A percentile compares a stretch with the other conserved stretches of the same genome.
These are phyloP conservation scores for Listrodromus nycthemerus DNA, from an alignment of 2,888 invertebrate genomes.

Conservation along the genomic window DNA sequence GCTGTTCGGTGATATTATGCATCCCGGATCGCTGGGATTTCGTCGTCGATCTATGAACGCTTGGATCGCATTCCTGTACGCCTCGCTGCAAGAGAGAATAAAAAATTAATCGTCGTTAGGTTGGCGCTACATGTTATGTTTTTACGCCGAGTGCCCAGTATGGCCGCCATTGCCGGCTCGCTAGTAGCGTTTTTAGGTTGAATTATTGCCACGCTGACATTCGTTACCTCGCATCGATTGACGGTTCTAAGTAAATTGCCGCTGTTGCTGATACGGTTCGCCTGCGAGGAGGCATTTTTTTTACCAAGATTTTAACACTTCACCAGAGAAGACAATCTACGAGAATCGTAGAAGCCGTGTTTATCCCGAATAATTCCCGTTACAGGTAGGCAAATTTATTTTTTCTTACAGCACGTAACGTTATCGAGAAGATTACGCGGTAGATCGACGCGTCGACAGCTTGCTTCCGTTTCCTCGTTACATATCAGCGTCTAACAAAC, in stretches of 20 bases:
- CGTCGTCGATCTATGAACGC: conserved; percentile 79
- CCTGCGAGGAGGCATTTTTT: conserved; percentile 54
- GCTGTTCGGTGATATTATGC: conserved; percentile 64
- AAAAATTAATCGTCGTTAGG: background rate
- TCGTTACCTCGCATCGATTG: conserved; percentile 51
- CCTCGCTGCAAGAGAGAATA: conserved; percentile 72
- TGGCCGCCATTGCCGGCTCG: background rate
- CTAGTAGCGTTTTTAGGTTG: background rate
- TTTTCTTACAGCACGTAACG: conserved; percentile 26
- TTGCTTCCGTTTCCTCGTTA: background rate
- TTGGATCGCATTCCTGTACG: conserved; percentile 78
- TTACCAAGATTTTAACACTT: background rate
- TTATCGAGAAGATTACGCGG: conserved; percentile 52
- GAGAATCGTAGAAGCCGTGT: background rate
- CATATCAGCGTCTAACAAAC: background rate
- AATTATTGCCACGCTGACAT: background rate
- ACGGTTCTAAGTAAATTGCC: conserved; percentile 40
- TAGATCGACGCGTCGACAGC: conserved; percentile 3
- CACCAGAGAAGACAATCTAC: background rate
- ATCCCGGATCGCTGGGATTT: conserved; percentile 61
- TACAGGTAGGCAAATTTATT: background rate
- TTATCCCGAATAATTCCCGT: background rate
- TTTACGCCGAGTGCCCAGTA: background rate
- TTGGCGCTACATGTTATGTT: background rate
- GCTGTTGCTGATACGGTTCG: conserved; percentile 49